Evolutionary conservation across 2,113 vertebrate species (phyloP), one percentile per base, ranked within the genome.

Genomic region (Cyprinodon tularosa): DNA sequence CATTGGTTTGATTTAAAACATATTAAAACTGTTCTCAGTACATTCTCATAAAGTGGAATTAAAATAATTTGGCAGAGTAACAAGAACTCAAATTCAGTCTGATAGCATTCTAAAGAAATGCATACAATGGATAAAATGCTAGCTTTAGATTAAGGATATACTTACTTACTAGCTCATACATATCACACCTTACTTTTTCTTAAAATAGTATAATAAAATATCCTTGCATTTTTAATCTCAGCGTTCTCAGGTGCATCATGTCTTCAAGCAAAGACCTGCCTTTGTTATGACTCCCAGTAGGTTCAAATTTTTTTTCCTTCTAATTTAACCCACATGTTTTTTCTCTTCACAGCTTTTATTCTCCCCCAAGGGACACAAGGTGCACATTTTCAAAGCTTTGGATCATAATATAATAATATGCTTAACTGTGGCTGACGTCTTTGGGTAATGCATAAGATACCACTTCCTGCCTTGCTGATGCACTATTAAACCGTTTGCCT

Each of bases 391-490:
- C 57, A 12, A 74, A 74, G 65, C 42, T 36, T 67, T 9, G 22
- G 36, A 76, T 68, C 22, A 62, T 1, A 62, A 50, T 68, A 57
- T 57, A 57, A 57, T 57, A 57, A 57, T 57, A 57, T 57, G 50
- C 50, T 57, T 57, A 57, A 57, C 50, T n/a, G 50, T 57, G 50
- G 50, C 20, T 57, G 50, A 57, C 7, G 50, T 57, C 50, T 57
- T 14, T 57, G 50, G 50, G 50, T 57, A 57, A 57, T 15, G 50
- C 15, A 14, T 17, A 57, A 57, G 20, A 57, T 57, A 57, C 14
- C 15, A 57, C 50, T 57, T 57, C 50, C 50, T 57, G 50, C 50
- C 50, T 20, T 57, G 50, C 50, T 53, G 48, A 53, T 53, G 48
- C 48, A 53, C 48, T 53, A 53, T 53, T 53, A 53, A 53, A 53